A percentile compares a stretch with the other conserved stretches of the same genome.
Conservation (phyloP, 2,113 vertebrate species). For the Chunga burmeisteri region DNA sequence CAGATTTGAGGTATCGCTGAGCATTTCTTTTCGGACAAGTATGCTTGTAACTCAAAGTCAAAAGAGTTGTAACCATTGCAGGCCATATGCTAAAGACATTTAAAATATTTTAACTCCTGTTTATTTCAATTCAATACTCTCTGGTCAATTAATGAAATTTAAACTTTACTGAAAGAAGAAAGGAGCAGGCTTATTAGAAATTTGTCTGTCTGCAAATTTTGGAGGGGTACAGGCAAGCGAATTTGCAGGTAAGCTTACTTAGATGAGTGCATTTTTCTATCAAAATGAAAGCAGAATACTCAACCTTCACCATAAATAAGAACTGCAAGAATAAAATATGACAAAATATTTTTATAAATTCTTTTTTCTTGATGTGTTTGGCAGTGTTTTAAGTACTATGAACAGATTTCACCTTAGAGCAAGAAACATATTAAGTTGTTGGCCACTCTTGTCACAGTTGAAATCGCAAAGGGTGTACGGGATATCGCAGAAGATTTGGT, state of each 20-base stretch:
- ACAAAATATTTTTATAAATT: neutral
- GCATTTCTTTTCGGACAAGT: neutral
- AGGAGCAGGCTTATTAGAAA: neutral
- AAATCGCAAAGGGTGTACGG: neutral
- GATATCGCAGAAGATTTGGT: neutral
- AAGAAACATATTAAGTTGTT: neutral
- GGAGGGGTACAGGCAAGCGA: neutral
- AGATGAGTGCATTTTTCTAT: neutral
- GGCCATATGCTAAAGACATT: neutral
- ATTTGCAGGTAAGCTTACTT: neutral
- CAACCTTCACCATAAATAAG: neutral
- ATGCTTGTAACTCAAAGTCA: neutral
- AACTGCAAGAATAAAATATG: neutral
- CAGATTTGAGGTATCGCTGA: neutral
- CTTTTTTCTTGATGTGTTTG: neutral
- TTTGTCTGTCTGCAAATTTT: neutral
- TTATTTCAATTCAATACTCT: neutral
- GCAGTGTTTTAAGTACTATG: neutral
- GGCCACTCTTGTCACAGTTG: neutral
- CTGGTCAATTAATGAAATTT: neutral
- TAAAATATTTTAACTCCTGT: neutral
- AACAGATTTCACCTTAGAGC: neutral
- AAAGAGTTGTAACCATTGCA: neutral
- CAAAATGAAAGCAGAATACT: neutral
- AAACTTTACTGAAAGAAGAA: neutral